Conservation (phyloP, 2,797 vertebrate genomes). For the Pelobates cultripes region DNA sequence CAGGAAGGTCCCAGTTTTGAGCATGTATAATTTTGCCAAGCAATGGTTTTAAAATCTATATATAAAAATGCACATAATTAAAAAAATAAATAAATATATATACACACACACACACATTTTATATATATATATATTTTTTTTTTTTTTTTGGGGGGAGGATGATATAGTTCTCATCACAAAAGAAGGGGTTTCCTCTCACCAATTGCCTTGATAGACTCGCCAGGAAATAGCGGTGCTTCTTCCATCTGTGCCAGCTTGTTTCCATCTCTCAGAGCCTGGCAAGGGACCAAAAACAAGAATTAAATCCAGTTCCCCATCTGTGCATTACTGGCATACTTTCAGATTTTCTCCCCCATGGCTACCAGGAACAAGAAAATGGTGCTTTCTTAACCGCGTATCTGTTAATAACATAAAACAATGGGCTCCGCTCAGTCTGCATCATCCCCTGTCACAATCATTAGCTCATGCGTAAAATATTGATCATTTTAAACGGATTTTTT, state of each 20-base stretch:
- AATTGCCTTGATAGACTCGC: conserved; percentile 87
- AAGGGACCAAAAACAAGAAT: conserved; percentile 62
- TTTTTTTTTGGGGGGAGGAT: no score
- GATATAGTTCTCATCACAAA: no score
- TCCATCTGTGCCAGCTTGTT: conserved; percentile 82
- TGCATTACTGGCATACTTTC: conserved; percentile 16
- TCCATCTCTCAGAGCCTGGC: conserved; percentile 82
- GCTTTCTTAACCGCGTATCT: background rate
- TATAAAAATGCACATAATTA: no score
- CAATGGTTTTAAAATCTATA: no score
- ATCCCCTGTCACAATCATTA: conserved; percentile 16
- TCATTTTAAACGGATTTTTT: background rate
- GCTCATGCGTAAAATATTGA: conserved; percentile 9
- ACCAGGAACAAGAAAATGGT: conserved; percentile 42
- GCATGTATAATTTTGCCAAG: no score
- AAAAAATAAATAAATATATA: no score
- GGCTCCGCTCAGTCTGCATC: conserved; percentile 18
- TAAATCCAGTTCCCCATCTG: conserved; percentile 65
- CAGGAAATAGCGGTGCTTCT: conserved; percentile 89
- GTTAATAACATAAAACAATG: background rate
- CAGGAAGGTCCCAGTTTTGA: no score
- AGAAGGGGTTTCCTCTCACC: conserved; percentile 69
- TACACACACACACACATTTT: no score
- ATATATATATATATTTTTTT: no score
- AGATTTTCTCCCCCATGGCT: conserved; percentile 1